A percentile compares a stretch with the other conserved stretches of the same genome.
phyloP scores from a whole-genome alignment of 2,797 vertebrate genomes.

The Delichon dasypus region DNA sequence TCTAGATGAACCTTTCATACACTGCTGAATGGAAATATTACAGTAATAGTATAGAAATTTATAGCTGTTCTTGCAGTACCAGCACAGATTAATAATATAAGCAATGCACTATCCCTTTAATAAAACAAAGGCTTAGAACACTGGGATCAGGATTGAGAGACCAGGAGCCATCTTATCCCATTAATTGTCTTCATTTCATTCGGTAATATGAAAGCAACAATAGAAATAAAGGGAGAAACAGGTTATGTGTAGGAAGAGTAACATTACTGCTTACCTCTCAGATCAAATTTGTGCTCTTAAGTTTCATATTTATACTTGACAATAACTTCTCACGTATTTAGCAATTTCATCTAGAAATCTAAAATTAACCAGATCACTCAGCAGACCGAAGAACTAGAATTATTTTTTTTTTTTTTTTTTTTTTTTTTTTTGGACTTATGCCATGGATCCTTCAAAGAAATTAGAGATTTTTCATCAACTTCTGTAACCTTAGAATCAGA shows the following conservation, averaged over 20 bases:
- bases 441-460: not conserved
- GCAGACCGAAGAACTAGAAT: not conserved
- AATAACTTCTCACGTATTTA: not conserved
- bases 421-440: not conserved
- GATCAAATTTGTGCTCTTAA: not conserved
- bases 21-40: not conserved
- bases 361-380: not conserved
- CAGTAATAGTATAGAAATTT: not conserved
- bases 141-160: not conserved
- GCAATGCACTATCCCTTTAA: not conserved
- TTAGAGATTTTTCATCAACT: not conserved
- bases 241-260: not conserved
- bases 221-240: not conserved
- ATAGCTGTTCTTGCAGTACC: not conserved
- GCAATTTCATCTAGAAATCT: not conserved
- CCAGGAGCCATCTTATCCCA: not conserved
- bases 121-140: not conserved
- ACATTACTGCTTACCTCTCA: not conserved
- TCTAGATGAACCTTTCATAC: not conserved
- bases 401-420: not conserved
- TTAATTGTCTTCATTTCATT: not conserved
- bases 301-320: not conserved
- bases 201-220: not conserved
- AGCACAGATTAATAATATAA: not conserved
- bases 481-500: not conserved